Percentiles rank a stretch among this genome's conserved stretches.
phyloP scores from a whole-genome alignment of 2,797 vertebrate species.

The Adelosebastes latens region DNA sequence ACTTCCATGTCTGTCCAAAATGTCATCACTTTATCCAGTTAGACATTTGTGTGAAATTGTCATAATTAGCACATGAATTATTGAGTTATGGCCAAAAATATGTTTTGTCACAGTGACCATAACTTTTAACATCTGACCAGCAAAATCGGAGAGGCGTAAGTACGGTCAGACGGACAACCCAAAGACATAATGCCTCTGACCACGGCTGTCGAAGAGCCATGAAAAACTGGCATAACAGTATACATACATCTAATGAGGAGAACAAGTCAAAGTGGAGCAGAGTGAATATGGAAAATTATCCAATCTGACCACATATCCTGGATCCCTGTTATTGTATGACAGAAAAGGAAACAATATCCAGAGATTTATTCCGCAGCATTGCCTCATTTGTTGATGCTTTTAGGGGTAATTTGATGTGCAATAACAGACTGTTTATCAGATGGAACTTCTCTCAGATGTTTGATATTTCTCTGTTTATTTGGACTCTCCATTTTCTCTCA shows the following conservation, averaged over 20 bases:
- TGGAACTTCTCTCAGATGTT: background rate
- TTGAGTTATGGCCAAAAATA: no score
- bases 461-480: constrained; percentile 14
- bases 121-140: no score
- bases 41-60: no score
- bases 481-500: constrained; percentile 24
- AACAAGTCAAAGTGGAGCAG: background rate
- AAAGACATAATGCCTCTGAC: no score
- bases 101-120: no score
- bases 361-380: background rate
- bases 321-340: background rate
- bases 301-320: background rate
- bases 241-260: background rate
- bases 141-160: no score
- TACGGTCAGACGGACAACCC: no score
- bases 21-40: no score
- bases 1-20: no score
- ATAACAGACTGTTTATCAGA: background rate
- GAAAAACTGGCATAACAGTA: no score
- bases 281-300: background rate
- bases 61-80: no score
- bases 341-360: background rate
- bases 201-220: no score
- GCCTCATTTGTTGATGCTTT: constrained; percentile 12
- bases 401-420: background rate